Base-by-base conservation (phyloP, 2,888 invertebrate species). In the Nemurella pictetii region DNA sequence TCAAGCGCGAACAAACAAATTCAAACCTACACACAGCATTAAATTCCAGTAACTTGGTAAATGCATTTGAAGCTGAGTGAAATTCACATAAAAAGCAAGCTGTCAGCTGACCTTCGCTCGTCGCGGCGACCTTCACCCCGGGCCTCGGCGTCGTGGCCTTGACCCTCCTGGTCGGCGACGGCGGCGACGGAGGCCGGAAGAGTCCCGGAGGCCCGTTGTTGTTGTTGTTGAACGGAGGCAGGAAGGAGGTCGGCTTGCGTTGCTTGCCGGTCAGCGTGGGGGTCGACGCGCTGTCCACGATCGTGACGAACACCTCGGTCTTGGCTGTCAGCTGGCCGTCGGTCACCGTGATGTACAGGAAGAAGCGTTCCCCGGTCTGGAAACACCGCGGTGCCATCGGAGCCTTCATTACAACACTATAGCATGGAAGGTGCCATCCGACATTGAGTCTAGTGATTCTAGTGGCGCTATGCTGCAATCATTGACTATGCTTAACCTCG, bases 291-390 rank as follows among this genome's bases (percentile, higher is more conserved):
- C 90, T 88, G 87, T 92, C 91, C 81, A 91, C 89, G 87, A 95
- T 94, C 87, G 93, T 92, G 15, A 94, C 94, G 89, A 91, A 93
- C n/a, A 95, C 94, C 90, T 94, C 94, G 81, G 92, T 93, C 90
- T 95, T 95, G 0, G 94, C 92, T 5, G 92, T 91, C 80, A 94
- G 90, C 86, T 92, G 91, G 4, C 95, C 95, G 89, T 95, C 94
- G 27, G 92, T 92, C 25, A 93, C 94, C 0, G 94, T 94, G 83
- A 95, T 93, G 90, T 94, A 95, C 26, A 95, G 90, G 87, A 93
- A 93, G 88, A 95, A 92, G 87, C 93, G 92, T 88, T 94, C 91
- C 7, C 94, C 95, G 85, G 92, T 94, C 95, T 95, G 89, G 85
- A 91, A 91, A 88, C n/a, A n/a, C n/a, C n/a, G n/a, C n/a, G n/a